Conservation (phyloP, 2,888 invertebrate genomes). For the Dorcus hopei region DNA sequence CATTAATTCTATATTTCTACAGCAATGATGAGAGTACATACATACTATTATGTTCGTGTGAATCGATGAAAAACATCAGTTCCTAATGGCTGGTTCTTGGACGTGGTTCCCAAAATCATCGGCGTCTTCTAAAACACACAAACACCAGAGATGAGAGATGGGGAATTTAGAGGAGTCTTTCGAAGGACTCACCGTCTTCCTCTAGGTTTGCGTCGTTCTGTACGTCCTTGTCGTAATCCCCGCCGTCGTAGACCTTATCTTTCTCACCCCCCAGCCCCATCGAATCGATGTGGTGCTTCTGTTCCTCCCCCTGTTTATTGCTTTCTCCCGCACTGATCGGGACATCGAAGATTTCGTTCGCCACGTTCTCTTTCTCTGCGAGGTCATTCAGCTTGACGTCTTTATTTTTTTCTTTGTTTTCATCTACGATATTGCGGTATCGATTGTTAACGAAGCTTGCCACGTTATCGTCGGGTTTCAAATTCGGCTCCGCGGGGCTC, state of each 20-base stretch:
- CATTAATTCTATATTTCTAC: too few relatives aligned
- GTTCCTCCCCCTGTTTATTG: constrained; percentile 13
- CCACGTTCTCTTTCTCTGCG: constrained; percentile 41
- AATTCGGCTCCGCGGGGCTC: constrained; percentile 39
- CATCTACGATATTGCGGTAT: constrained; percentile 24
- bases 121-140: constrained; percentile 48
- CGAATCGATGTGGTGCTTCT: constrained; percentile 33
- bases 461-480: constrained; percentile 25
- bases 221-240: constrained; percentile 33
- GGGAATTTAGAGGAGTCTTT: not conserved
- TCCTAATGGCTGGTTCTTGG: constrained; percentile 52
- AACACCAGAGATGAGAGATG: not conserved
- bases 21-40: too few relatives aligned
- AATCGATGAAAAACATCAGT: constrained; percentile 34
- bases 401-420: constrained; percentile 37
- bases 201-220: constrained; percentile 34
- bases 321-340: constrained; percentile 25
- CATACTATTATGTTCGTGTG: not conserved
- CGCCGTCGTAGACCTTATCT: constrained; percentile 34
- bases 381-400: constrained; percentile 18
- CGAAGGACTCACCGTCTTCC: constrained; percentile 46
- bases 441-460: constrained; percentile 16
- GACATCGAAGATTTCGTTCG: constrained; percentile 42
- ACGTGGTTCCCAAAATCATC: constrained; percentile 51
- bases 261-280: constrained; percentile 28